These are phyloP conservation scores for Anabas testudineus DNA, from an alignment of 2,797 vertebrate species.

Conservation along the genomic window DNA sequence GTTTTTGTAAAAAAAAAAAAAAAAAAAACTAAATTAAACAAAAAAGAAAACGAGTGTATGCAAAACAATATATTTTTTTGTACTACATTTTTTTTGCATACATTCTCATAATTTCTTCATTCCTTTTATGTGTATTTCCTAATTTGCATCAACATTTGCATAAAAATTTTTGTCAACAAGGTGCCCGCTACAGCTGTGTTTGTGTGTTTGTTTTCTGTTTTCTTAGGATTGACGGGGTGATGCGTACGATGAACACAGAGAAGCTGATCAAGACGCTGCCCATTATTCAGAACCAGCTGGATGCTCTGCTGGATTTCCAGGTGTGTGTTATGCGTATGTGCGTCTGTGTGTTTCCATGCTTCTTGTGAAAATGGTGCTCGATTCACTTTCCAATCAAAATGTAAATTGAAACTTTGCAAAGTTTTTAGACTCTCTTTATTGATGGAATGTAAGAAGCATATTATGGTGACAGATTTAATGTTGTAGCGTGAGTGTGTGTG, in stretches of 20 bases:
- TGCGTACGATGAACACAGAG: conserved; percentile 94
- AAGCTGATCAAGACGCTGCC: conserved; percentile 94
- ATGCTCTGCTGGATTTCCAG: conserved; percentile 95
- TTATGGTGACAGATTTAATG: conserved; percentile 2
- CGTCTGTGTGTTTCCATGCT: conserved; percentile 2
- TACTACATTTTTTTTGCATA: neutral
- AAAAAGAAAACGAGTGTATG: no score
- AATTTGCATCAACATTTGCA: conserved; percentile 37
- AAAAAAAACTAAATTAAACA: no score
- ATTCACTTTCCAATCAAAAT: conserved; percentile 58
- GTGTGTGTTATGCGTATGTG: conserved; percentile 51
- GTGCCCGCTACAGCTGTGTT: neutral
- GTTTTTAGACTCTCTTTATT: conserved; percentile 19
- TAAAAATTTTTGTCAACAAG: neutral
- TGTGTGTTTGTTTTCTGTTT: conserved; percentile 6
- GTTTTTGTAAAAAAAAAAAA: neutral
- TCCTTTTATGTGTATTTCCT: neutral
- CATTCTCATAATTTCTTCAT: conserved; percentile 1
- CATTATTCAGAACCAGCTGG: conserved; percentile 95
- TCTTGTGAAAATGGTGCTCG: conserved; percentile 15
- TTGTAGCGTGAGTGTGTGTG: neutral
- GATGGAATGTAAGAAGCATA: conserved; percentile 7
- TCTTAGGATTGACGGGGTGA: conserved; percentile 89
- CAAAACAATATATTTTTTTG: neutral
- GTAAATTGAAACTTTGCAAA: conserved; percentile 47